These are phyloP conservation scores for Engraulis encrasicolus DNA, from an alignment of 2,113 vertebrate species.

Conservation along the genomic window DNA sequence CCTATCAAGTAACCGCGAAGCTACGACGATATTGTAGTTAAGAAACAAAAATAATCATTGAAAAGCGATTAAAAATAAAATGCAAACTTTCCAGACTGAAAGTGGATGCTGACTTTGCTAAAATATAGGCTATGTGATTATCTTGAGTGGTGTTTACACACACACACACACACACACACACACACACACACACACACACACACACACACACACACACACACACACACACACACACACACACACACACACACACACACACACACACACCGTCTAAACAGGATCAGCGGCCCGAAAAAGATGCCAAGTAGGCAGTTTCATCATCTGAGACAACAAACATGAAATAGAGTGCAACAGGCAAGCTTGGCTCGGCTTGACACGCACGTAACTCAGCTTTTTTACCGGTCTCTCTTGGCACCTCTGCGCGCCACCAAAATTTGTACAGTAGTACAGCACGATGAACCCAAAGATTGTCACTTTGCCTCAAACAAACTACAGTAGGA, in stretches of 20 bases:
- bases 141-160: too few species aligned
- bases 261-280: background rate
- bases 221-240: background rate
- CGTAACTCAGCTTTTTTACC: too few species aligned
- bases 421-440: background rate
- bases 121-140: background rate
- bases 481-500: background rate
- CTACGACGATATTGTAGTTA: background rate
- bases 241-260: background rate
- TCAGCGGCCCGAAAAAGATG: background rate
- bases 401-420: background rate
- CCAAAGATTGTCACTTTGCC: background rate
- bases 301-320: background rate
- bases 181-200: background rate
- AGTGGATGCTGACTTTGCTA: background rate
- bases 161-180: background rate
- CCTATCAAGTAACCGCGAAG: too few species aligned
- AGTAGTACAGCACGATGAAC: background rate
- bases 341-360: background rate
- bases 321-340: background rate
- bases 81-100: background rate
- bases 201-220: background rate
- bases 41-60: background rate
- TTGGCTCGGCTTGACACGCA: background rate
- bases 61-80: background rate